Conservation (phyloP, 2,888 invertebrate species). For the Metacarcinus magister region DNA sequence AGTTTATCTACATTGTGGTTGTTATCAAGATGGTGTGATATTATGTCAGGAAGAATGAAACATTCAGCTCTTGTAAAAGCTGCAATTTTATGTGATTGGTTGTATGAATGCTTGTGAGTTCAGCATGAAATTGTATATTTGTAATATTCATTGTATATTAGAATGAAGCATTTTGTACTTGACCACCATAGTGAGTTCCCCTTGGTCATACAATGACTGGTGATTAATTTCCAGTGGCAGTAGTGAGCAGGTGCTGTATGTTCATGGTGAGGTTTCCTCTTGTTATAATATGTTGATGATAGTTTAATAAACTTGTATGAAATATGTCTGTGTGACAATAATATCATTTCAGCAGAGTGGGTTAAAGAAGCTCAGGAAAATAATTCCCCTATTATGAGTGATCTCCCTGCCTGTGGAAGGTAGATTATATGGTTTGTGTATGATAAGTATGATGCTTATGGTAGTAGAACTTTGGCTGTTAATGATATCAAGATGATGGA, state of each 20-base stretch:
- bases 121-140: slow-evolving; percentile 71
- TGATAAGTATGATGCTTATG: not conserved
- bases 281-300: slow-evolving; percentile 60
- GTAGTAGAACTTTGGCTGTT: not conserved
- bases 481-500: not conserved
- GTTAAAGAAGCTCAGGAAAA: not conserved
- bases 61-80: slow-evolving; percentile 34
- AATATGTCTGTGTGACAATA: not conserved
- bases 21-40: not conserved
- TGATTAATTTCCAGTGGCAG: slow-evolving; percentile 66
- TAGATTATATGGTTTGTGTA: not conserved
- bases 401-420: not conserved
- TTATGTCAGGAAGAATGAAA: not conserved
- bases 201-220: slow-evolving; percentile 59
- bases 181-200: slow-evolving; percentile 44
- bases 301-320: slow-evolving; percentile 76
- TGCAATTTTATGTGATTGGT: not conserved
- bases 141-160: slow-evolving; percentile 74
- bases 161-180: slow-evolving; percentile 71
- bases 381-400: not conserved
- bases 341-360: not conserved
- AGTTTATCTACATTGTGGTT: not conserved
- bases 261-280: slow-evolving; percentile 63
- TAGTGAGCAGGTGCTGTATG: slow-evolving; percentile 73
- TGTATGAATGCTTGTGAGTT: slow-evolving; percentile 59